These are phyloP conservation scores for Nerophis ophidion DNA, from an alignment of 2,113 vertebrate genomes.

Conservation along the genomic window DNA sequence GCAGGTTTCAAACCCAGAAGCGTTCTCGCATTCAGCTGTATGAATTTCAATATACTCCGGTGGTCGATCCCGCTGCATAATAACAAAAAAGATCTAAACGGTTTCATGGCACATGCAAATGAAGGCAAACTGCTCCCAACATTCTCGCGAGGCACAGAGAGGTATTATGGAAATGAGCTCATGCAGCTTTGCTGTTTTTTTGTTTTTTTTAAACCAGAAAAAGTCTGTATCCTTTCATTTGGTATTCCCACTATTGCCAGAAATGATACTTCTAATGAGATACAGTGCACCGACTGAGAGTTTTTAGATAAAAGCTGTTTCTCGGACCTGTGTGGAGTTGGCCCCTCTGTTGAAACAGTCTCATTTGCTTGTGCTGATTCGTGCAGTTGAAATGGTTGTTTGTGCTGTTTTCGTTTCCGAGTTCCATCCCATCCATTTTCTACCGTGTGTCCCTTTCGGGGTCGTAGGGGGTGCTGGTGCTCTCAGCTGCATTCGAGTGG, in stretches of 20 bases:
- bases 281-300: too few relatives aligned
- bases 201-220: conserved; percentile 26
- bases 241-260: conserved; percentile 13
- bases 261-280: conserved; percentile 21
- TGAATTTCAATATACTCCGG: conserved; percentile 15
- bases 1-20: conserved; percentile 22
- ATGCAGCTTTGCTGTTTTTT: conserved; percentile 26
- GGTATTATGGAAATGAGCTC: conserved; percentile 59
- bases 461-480: too few relatives aligned
- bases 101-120: conserved; percentile 49
- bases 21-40: not conserved
- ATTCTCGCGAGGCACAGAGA: conserved; percentile 32
- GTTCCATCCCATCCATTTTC: too few relatives aligned
- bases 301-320: too few relatives aligned
- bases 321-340: too few relatives aligned
- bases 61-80: conserved; percentile 15
- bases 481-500: too few relatives aligned
- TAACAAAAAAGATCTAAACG: conserved; percentile 1
- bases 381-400: too few relatives aligned
- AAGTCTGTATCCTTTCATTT: conserved; percentile 16
- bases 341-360: too few relatives aligned
- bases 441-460: too few relatives aligned
- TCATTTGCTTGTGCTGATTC: too few relatives aligned
- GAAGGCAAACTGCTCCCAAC: conserved; percentile 38
- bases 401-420: too few relatives aligned